Evolutionary conservation across 2,797 vertebrate species (phyloP).

Genomic region (Mus minutoides): DNA sequence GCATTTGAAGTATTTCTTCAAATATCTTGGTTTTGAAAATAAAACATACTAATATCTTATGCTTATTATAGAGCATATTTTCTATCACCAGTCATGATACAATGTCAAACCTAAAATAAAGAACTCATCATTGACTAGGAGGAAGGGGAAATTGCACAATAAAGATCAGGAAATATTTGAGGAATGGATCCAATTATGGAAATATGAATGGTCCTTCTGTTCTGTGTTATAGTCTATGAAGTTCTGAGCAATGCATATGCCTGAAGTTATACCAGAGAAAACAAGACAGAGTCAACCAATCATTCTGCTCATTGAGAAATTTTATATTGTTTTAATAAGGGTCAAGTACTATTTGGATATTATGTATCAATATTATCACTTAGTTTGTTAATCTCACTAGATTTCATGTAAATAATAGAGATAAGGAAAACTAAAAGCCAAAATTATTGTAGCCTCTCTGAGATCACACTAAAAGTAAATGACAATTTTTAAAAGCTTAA

Average conservation of each 20-base stretch:
- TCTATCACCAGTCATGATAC: not conserved
- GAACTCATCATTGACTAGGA: not conserved
- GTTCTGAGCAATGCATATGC: not conserved
- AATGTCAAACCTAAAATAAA: not conserved
- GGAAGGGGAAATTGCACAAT: not conserved
- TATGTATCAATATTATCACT: not conserved
- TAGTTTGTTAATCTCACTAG: not conserved
- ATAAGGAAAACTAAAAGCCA: not conserved
- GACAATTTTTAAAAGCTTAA: not conserved
- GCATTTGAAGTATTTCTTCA: not conserved
- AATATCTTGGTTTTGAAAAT: conserved; percentile 3
- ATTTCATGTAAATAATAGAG: not conserved
- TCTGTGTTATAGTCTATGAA: not conserved
- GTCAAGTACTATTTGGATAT: not conserved
- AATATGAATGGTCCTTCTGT: not conserved
- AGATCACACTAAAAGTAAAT: not conserved
- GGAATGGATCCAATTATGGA: not conserved
- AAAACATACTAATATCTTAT: not conserved
- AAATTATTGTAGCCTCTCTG: not conserved
- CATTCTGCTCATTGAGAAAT: not conserved
- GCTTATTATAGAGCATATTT: not conserved
- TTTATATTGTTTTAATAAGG: not conserved
- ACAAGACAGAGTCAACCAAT: not conserved
- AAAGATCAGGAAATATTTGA: not conserved
- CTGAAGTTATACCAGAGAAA: not conserved